Evolutionary conservation across 1,140 invertebrate species (phyloP), one percentile per base, ranked within the genome.

Genomic region (Nasonia longicornis): DNA sequence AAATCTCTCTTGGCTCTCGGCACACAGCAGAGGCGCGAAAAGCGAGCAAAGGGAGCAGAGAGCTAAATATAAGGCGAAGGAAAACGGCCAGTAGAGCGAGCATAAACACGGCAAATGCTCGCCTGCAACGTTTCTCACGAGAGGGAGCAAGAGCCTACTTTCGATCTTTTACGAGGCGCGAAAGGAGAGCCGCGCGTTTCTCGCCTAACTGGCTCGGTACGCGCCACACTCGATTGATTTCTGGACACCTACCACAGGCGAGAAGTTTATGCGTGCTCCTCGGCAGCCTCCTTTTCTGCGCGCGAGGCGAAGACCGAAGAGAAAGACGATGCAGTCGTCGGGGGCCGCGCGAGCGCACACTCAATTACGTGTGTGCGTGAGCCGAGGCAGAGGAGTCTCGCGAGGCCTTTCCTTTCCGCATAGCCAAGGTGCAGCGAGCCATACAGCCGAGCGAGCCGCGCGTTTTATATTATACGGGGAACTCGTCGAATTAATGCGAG

Each of bases 391-490:
- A 84, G 82, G 84, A 83, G 85, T 82, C 82, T 83, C 76, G 84
- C 84, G 86, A 42, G 85, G 86, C 85, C 88, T 89, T 88, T 89
- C 87, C 90, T 91, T 91, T 91, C 90, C 90, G 90, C 90, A 91
- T 91, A 91, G 86, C 83, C 89, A 86, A 88, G 86, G 87, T 88
- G 89, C 89, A 91, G 86, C 89, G 83, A 90, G 89, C 88, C 90
- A 88, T 90, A 82, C 80, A 86, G 85, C 64, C 52, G 45, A 14
- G 26, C 26, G 80, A 84, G 84, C 79, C 63, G 20, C 26, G 64
- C 63, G 20, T 48, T 80, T 67, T 80, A 80, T 67, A 80, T 74
- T 81, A 63, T 81, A 77, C 75, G 52, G 45, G 31, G 74, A 77
- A 81, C 75, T 72, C 74, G 75, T 77, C 74, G 80, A 81, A 81